Base-by-base conservation (phyloP, 2,113 vertebrate genomes). In the Barnardius zonarius region DNA sequence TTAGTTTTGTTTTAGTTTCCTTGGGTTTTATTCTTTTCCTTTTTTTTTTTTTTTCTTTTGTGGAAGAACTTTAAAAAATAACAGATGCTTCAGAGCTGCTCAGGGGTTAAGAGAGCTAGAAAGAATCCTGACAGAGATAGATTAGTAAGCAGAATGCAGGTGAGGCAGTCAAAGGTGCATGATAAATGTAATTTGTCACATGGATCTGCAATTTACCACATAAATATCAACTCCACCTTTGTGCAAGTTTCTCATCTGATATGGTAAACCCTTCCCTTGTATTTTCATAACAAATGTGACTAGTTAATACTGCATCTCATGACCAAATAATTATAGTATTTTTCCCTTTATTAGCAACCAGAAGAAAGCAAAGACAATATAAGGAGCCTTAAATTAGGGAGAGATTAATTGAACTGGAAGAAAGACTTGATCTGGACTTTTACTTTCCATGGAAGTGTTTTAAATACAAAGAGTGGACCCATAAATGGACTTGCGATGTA, bases 161-260 rank as follows among this genome's bases (percentile, higher is more conserved):
- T 95, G 86, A 96, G 74, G 41, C 83, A 93, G 93, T 76, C 88
- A 97, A 95, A 97, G 74, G 66, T 93, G 41, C 70, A 83, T 93
- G 91, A 87, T 96, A 96, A 96, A 95, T 84, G 74, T 57, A 94
- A 96, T 96, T 95, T 93, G 91, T 96, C 81, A 97, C 86, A 92
- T 67, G 54, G 77, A 84, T 80, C 75, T 93, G n/a, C 74, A 94
- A 92, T 94, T 95, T 89, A 67, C n/a, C 39, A 73, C 57, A 77
- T 63, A 59, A 91, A 82, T 92, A 92, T 91, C 70, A 89, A 69
- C 69, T 68, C 22, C 70, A 73, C 37, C 41, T 92, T 81, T 82
- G 52, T 28, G 6, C 4, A 4, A 91, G n/a, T 89, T 49, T 79
- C 52, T 86, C 6, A 1, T 76, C 73, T 79, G 79, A 63, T 6